Base-by-base conservation (phyloP, 2,113 vertebrate species). In the Porphyrio hochstetteri region DNA sequence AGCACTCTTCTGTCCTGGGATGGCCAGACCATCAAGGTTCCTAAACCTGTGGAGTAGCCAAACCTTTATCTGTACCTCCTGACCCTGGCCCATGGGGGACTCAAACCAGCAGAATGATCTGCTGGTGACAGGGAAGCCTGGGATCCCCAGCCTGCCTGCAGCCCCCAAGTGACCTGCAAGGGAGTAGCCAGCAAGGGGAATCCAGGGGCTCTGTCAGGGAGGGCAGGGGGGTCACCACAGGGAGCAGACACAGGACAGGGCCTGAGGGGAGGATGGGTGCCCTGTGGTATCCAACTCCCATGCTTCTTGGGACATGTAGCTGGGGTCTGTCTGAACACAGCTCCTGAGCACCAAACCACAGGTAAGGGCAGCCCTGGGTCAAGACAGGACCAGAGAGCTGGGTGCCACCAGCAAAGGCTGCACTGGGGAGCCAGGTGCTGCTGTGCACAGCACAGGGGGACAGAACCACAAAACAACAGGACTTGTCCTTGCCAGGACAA, bases 381-480 rank as follows among this genome's bases (percentile, higher is more conserved):
- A 13, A 24, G 63, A 42, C n/a, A 35, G 35, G 48, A 24, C 13
- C 2, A 27, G 59, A 28, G 44, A 31, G 23, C 29, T 0, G 0
- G 6, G 13, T 36, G 25, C 33, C 25, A 16, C 56, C 40, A 1
- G 0, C 55, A 55, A 78, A n/a, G n/a, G 36, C 81, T 57, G n/a
- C 7, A 12, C 67, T 20, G 21, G 31, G 57, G 4, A 31, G 21
- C 21, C 31, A 24, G 21, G 33, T 0, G 6, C 52, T 75, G 53
- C 72, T 3, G 0, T 7, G 38, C 55, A 18, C 59, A 24, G 35
- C 8, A 0, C 27, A 10, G 25, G 44, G 40, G 44, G 31, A 48
- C 48, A 48, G 21, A 23, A 48, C 21, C 48, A 48, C 48, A 48
- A 12, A 48, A 48, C 11, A 12, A 48, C 8, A 48, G 48, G 48